Evolutionary conservation across 2,797 vertebrate genomes (phyloP).

Genomic region (Rhabdophis nuchalis): DNA sequence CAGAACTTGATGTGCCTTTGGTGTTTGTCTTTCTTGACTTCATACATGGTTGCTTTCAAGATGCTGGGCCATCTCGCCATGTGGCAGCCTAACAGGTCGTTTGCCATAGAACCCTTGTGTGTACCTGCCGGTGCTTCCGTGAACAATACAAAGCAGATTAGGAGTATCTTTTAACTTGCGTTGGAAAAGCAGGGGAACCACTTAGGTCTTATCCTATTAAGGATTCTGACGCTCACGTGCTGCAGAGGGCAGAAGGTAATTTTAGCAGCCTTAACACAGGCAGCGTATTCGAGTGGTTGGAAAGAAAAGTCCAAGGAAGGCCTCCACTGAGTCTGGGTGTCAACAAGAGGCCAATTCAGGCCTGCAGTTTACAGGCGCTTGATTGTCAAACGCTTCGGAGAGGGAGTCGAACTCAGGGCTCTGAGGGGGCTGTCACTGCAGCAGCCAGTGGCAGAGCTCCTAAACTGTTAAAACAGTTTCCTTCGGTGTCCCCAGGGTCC

Average conservation of each 20-base stretch:
- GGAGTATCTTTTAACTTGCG: slow-evolving; percentile 55
- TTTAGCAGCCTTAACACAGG: slow-evolving; percentile 46
- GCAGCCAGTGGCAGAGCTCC: slow-evolving; percentile 32
- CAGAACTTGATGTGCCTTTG: slow-evolving; percentile 60
- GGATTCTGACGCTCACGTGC: slow-evolving; percentile 55
- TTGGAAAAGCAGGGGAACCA: slow-evolving; percentile 57
- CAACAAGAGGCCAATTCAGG: slow-evolving; percentile 40
- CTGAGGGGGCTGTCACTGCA: slow-evolving; percentile 29
- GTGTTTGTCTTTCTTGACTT: slow-evolving; percentile 59
- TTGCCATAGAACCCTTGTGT: slow-evolving; percentile 67
- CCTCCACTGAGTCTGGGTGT: slow-evolving; percentile 17
- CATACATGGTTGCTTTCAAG: slow-evolving; percentile 60
- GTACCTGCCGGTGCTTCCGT: slow-evolving; percentile 48
- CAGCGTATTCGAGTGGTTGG: slow-evolving; percentile 37
- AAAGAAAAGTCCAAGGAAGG: slow-evolving; percentile 33
- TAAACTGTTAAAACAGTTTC: slow-evolving; percentile 6
- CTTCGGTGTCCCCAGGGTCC: background rate
- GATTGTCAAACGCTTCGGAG: slow-evolving; percentile 16
- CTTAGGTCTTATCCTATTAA: slow-evolving; percentile 56
- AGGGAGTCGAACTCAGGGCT: slow-evolving; percentile 26
- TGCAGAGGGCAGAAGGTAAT: slow-evolving; percentile 43
- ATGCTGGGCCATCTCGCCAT: slow-evolving; percentile 61
- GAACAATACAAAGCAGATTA: slow-evolving; percentile 56
- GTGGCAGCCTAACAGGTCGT: slow-evolving; percentile 69
- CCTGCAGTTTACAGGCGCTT: slow-evolving; percentile 44